These are phyloP conservation scores for Pocota personata DNA, from an alignment of 2,888 invertebrate species.

Conservation along the genomic window DNA sequence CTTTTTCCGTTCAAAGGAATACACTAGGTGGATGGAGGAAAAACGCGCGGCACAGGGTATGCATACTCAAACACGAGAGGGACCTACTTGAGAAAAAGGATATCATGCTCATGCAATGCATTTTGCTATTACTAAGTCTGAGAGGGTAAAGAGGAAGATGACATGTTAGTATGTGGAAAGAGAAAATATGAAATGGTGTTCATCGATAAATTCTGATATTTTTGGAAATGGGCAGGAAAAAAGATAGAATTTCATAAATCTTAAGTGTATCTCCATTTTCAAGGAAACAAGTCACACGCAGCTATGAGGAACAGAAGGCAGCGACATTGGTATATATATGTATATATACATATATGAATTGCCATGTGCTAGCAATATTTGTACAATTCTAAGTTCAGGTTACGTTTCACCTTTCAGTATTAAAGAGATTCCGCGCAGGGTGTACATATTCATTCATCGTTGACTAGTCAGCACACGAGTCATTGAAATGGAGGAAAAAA, in stretches of 20 bases:
- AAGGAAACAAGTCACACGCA: neutral
- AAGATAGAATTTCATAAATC: neutral
- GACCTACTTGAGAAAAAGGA: slow-evolving; percentile 27
- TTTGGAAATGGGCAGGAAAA: neutral
- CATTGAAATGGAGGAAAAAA: too few species aligned
- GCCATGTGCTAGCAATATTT: neutral
- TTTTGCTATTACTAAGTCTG: slow-evolving; percentile 5
- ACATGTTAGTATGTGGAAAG: neutral
- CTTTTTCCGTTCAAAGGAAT: slow-evolving; percentile 76
- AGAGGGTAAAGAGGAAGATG: neutral
- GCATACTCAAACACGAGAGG: neutral
- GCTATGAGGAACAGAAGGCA: too few species aligned
- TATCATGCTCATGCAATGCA: slow-evolving; percentile 17
- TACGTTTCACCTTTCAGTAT: too few species aligned
- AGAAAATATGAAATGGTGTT: slow-evolving; percentile 18
- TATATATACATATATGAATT: too few species aligned
- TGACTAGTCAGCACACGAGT: too few species aligned
- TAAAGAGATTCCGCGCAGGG: too few species aligned
- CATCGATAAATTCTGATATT: slow-evolving; percentile 27
- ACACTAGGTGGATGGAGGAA: slow-evolving; percentile 14
- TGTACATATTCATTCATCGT: too few species aligned
- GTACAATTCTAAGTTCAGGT: too few species aligned
- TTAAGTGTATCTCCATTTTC: neutral
- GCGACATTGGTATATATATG: too few species aligned
- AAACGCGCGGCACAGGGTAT: neutral